Base-by-base conservation (phyloP, 1,140 invertebrate genomes). In the Drosophila bocki region DNA sequence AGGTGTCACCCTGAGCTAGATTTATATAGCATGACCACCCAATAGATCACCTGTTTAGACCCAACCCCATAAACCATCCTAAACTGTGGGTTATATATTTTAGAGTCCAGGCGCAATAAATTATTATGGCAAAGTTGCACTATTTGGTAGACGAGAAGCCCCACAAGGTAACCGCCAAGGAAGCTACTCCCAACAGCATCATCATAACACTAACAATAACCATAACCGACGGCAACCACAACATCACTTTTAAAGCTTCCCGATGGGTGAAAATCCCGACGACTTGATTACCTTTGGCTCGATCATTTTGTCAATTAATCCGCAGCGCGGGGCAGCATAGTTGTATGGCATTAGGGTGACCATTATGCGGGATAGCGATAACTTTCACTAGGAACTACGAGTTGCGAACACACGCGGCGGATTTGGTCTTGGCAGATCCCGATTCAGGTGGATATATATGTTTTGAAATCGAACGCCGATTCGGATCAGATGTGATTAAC, bases 261-360 rank as follows among this genome's bases (percentile, higher is more conserved):
- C 35, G 29, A n/a, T 50, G 44, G 45, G 45, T 26, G 47, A 44
- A 51, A 41, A 37, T 54, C 33, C 26, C 33, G 50, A 56, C 63
- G 44, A 76, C 57, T 75, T 79, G 54, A 79, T 85, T 93, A 94
- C 94, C 94, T 94, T 94, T 72, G 93, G 93, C 80, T 94, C 94
- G 79, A 94, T 94, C 93, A 94, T 94, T 91, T 94, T 94, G 80
- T 94, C 94, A 82, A 94, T 94, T 93, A 94, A 94, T 82, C 93
- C 93, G 92, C 94, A 93, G 54, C 93, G 88, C 63, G 93, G 91
- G 78, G 93, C 93, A 64, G 93, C 82, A 81, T 94, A 94, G 90
- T 93, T 94, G 75, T 94, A 94, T 68, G 94, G 94, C 94, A 94
- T 94, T 91, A 94, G 91, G 91, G 94, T 94, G 86, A 94, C 94